phyloP scores from a whole-genome alignment of 2,797 vertebrate species.

The Coregonus suidteri region DNA sequence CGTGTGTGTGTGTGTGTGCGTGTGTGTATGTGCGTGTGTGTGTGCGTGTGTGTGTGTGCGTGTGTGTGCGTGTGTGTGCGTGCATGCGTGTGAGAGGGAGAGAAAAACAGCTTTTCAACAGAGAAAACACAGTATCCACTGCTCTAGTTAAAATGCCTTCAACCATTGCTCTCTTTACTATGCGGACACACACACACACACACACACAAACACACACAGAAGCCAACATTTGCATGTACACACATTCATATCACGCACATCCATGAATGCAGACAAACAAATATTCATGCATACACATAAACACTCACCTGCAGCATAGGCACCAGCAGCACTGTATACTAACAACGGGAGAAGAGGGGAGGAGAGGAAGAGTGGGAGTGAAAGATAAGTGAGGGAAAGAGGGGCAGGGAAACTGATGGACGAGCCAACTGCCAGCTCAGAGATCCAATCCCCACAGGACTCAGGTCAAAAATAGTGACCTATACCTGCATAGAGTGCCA shows the following conservation, averaged over 20 bases:
- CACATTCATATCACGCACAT: no score
- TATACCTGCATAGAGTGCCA: no score
- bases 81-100: constrained; percentile 5
- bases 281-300: constrained; percentile 51
- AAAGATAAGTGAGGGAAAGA: background rate
- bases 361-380: constrained; percentile 26
- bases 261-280: constrained; percentile 13
- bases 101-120: constrained; percentile 21
- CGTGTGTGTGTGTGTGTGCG: background rate
- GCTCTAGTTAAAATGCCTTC: constrained; percentile 43
- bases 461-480: no score
- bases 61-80: no score
- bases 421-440: constrained; percentile 50
- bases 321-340: constrained; percentile 64
- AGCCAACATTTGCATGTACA: no score
- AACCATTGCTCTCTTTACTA: constrained; percentile 24
- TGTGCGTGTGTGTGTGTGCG: background rate
- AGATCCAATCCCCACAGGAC: constrained; percentile 15
- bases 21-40: background rate
- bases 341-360: constrained; percentile 51
- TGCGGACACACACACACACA: background rate
- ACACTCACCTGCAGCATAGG: constrained; percentile 57
- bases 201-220: no score
- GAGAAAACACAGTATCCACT: background rate
- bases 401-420: constrained; percentile 26